Evolutionary conservation across 2,797 vertebrate genomes (phyloP).

Genomic region (Anomalospiza imberbis): DNA sequence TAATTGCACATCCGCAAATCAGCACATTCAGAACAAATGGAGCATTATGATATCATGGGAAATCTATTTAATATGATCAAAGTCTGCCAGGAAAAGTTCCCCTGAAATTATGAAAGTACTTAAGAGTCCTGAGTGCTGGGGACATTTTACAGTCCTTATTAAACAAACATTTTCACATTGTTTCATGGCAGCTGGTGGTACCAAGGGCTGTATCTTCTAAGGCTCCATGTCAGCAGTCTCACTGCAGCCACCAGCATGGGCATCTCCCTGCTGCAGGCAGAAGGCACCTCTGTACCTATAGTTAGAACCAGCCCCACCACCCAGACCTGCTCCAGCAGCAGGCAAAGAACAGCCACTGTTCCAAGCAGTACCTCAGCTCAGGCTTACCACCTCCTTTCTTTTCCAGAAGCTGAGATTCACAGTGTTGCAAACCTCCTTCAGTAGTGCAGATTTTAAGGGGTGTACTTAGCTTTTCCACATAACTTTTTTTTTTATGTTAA

Average conservation of each 20-base stretch:
- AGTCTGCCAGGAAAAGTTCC: constrained; percentile 35
- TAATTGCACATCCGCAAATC: constrained; percentile 47
- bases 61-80: constrained; percentile 40
- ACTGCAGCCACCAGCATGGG: neutral
- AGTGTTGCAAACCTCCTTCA: neutral
- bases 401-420: neutral
- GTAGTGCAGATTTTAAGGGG: neutral
- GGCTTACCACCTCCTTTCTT: neutral
- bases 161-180: constrained; percentile 19
- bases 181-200: neutral
- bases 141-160: constrained; percentile 42
- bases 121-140: constrained; percentile 2
- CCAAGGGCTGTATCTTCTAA: neutral
- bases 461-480: neutral
- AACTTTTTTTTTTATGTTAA: neutral
- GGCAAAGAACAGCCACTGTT: neutral
- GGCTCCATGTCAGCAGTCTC: neutral
- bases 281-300: neutral
- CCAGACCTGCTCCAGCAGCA: neutral
- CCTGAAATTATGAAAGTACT: constrained; percentile 18
- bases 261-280: neutral
- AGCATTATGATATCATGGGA: neutral
- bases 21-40: constrained; percentile 43
- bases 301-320: neutral
- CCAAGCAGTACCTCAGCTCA: neutral